A percentile compares a stretch with the other conserved stretches of the same genome.
Evolutionary conservation across 2,888 invertebrate species (phyloP).

Genomic region (Masnerella sp.): DNA sequence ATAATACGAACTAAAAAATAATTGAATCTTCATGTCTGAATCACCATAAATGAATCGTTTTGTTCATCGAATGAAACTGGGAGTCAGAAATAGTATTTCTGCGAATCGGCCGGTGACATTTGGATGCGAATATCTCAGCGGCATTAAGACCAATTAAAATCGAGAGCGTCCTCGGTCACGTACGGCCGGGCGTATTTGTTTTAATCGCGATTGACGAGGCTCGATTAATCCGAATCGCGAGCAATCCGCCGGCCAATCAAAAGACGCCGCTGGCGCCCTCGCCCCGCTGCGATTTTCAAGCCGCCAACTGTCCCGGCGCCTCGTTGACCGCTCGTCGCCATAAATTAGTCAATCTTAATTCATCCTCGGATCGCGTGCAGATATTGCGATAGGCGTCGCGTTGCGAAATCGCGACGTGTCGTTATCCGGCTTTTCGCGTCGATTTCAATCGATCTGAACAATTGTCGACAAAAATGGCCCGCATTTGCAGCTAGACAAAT

Average conservation of each 20-base stretch:
- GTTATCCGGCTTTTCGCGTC: slow-evolving; percentile 13
- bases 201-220: slow-evolving; percentile 66
- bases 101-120: too few relatives aligned
- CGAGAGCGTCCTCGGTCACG: slow-evolving; percentile 28
- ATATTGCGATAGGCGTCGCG: slow-evolving; percentile 43
- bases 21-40: too few relatives aligned
- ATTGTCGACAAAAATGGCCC: too few relatives aligned
- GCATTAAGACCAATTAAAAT: slow-evolving; percentile 52
- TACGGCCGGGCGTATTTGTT: slow-evolving; percentile 60
- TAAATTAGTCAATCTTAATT: slow-evolving; percentile 73
- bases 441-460: slow-evolving; percentile 6
- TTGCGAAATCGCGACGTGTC: slow-evolving; percentile 42
- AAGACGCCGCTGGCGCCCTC: slow-evolving; percentile 64
- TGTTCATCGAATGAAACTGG: too few relatives aligned
- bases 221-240: slow-evolving; percentile 68
- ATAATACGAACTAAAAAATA: too few relatives aligned
- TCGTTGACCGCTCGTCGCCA: slow-evolving; percentile 71
- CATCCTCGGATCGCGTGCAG: slow-evolving; percentile 55
- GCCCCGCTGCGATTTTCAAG: slow-evolving; percentile 62
- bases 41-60: too few relatives aligned
- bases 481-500: too few relatives aligned
- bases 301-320: slow-evolving; percentile 73
- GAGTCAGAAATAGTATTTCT: too few relatives aligned
- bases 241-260: slow-evolving; percentile 72
- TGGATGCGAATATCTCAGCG: slow-evolving; percentile 49